Conservation (phyloP, 1,140 invertebrate species). For the Papilio polyxenes region DNA sequence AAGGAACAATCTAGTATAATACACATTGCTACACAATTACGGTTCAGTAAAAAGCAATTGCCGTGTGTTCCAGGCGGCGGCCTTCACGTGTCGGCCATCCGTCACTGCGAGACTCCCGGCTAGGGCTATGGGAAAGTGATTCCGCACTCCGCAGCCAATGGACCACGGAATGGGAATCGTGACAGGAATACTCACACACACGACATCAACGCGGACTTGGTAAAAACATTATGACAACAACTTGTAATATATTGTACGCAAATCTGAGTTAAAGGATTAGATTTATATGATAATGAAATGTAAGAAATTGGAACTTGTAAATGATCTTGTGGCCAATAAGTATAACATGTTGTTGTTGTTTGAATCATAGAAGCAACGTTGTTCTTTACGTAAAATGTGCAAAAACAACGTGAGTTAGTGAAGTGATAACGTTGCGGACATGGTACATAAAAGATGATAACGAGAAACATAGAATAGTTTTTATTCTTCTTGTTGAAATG, state of each 20-base stretch:
- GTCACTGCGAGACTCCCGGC: neutral
- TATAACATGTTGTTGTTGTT: no score
- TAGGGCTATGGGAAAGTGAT: conserved; percentile 49
- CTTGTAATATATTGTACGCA: neutral
- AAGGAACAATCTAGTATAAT: no score
- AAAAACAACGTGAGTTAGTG: neutral
- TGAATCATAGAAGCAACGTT: no score
- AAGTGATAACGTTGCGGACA: neutral
- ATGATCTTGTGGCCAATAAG: no score
- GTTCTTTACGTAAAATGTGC: no score
- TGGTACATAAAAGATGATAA: neutral
- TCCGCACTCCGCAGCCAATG: conserved; percentile 47
- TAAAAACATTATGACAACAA: neutral
- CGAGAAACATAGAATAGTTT: neutral
- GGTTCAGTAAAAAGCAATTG: neutral
- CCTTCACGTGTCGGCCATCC: neutral
- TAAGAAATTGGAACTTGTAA: no score
- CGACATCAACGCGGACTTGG: neutral
- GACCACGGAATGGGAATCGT: conserved; percentile 55
- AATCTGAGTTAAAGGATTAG: neutral
- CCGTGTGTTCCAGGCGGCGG: neutral
- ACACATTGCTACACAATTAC: no score
- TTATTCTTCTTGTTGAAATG: neutral
- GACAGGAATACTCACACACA: conserved; percentile 43
- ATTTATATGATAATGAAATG: neutral